Conservation (phyloP, 2,797 vertebrate species). For the Scyliorhinus canicula region DNA sequence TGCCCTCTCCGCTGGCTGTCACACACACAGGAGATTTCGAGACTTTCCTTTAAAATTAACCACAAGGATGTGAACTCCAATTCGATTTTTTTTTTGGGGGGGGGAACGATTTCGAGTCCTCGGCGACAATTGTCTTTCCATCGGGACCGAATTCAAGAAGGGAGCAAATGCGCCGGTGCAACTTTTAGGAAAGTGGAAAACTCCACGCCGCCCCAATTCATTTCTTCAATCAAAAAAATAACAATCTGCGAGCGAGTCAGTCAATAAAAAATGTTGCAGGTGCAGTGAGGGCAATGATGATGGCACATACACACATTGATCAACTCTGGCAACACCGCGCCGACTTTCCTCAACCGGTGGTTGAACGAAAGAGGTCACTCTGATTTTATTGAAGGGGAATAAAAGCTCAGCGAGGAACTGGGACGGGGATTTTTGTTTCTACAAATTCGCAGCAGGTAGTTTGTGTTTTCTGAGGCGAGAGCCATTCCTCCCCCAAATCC, state of each 20-base stretch:
- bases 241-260: neutral
- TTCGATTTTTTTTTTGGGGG: neutral
- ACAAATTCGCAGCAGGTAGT: neutral
- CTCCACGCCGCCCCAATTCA: neutral
- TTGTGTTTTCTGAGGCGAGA: neutral
- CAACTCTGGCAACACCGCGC: neutral
- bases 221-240: neutral
- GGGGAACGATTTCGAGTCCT: neutral
- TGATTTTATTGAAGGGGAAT: neutral
- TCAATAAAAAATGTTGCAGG: neutral
- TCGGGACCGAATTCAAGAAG: neutral
- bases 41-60: neutral
- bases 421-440: neutral
- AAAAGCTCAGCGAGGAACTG: neutral
- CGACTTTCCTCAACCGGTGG: neutral
- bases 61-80: neutral
- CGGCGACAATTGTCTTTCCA: neutral
- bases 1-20: neutral
- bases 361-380: neutral
- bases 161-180: neutral
- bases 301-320: no score
- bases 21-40: no score
- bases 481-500: neutral
- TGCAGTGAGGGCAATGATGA: neutral
- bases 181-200: neutral